Evolutionary conservation across 2,113 vertebrate genomes (phyloP).

Genomic region (Spheniscus mendiculus): DNA sequence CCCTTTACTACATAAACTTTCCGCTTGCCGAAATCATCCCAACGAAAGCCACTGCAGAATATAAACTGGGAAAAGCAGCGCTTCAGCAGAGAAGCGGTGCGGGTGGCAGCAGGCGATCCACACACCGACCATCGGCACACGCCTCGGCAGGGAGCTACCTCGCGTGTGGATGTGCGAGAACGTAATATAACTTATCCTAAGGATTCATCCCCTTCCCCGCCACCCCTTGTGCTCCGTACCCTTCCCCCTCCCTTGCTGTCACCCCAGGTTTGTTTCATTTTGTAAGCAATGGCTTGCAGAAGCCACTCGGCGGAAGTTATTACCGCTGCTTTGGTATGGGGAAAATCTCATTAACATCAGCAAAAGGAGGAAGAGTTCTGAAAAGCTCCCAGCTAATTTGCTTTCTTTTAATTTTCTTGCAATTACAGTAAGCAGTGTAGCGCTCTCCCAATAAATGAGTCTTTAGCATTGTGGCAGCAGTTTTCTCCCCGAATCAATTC

Average conservation of each 20-base stretch:
- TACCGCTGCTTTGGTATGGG: slow-evolving; percentile 31
- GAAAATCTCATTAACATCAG: slow-evolving; percentile 68
- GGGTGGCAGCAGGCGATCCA: accelerated
- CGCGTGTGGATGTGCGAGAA: accelerated
- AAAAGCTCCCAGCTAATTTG: slow-evolving; percentile 62
- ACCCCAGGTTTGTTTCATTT: background rate
- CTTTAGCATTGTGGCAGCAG: slow-evolving; percentile 22
- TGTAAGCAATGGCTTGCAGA: background rate
- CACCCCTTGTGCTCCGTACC: background rate
- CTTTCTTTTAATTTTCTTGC: slow-evolving; percentile 69
- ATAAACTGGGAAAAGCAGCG: accelerated
- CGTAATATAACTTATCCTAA: accelerated
- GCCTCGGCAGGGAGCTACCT: accelerated
- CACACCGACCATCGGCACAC: accelerated
- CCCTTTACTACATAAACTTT: background rate
- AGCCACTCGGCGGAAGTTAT: slow-evolving; percentile 42
- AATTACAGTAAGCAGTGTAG: slow-evolving; percentile 60
- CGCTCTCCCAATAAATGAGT: slow-evolving; percentile 44
- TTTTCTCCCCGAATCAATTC: background rate
- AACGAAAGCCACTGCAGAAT: accelerated
- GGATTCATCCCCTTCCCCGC: background rate
- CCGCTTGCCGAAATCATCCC: background rate
- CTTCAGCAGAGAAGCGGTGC: accelerated
- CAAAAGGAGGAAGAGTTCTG: slow-evolving; percentile 63
- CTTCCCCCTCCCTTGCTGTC: background rate